phyloP scores from a whole-genome alignment of 2,797 vertebrate species.

The Sebastolobus altivelis region DNA sequence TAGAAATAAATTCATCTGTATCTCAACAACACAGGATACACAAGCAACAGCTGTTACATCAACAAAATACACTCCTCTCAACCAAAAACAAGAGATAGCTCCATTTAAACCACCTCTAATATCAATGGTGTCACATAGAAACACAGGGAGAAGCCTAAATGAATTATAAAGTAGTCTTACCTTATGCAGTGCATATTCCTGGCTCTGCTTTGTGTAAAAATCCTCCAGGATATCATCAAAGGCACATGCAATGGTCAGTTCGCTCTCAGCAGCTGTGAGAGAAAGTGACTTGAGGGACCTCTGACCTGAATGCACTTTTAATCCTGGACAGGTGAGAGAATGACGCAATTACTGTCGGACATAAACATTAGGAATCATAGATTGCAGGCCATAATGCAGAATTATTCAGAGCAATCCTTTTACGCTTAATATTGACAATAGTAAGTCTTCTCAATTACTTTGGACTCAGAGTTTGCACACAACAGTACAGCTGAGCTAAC shows the following conservation, averaged over 20 bases:
- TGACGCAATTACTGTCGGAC: background rate
- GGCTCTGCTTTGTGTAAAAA: background rate
- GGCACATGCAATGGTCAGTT: background rate
- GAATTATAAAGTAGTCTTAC: background rate
- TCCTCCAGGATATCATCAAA: background rate
- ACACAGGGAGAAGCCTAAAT: background rate
- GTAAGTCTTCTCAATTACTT: too few relatives aligned
- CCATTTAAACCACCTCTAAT: background rate
- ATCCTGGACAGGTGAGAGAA: background rate
- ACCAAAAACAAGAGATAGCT: background rate
- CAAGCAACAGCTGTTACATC: background rate
- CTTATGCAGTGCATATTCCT: background rate
- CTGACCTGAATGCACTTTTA: background rate
- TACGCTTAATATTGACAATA: background rate
- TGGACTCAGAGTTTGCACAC: too few relatives aligned
- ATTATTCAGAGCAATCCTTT: background rate
- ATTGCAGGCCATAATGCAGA: background rate
- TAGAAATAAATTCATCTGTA: too few relatives aligned
- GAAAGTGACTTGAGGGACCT: background rate
- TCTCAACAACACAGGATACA: too few relatives aligned
- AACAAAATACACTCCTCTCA: background rate
- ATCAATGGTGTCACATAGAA: background rate
- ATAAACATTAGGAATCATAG: background rate
- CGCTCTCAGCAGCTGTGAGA: background rate
- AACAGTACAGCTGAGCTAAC: background rate